These are phyloP conservation scores for Varroa destructor DNA, from an alignment of 1,140 invertebrate species.

Conservation along the genomic window DNA sequence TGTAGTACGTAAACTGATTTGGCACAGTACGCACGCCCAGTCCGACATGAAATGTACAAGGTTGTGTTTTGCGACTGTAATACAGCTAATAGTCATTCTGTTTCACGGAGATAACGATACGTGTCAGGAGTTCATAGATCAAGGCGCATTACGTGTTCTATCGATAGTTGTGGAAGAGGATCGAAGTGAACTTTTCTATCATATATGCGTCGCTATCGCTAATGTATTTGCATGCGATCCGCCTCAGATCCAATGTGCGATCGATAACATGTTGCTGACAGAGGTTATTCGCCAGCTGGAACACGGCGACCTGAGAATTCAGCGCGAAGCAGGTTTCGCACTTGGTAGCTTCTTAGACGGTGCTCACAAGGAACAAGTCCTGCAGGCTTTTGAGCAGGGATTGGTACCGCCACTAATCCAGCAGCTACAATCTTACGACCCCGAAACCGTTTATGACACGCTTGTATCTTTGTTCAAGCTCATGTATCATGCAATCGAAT, in stretches of 20 bases:
- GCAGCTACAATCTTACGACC: neutral
- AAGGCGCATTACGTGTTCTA: neutral
- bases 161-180: conserved; percentile 6
- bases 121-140: conserved; percentile 11
- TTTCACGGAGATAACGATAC: neutral
- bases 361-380: neutral
- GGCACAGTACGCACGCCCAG: neutral
- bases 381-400: conserved; percentile 14
- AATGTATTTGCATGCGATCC: conserved; percentile 6
- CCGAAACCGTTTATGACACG: neutral
- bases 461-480: conserved; percentile 11
- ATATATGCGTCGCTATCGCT: conserved; percentile 8
- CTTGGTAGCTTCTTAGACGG: conserved; percentile 13
- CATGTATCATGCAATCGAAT: neutral
- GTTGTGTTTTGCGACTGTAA: neutral
- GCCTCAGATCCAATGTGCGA: conserved; percentile 20
- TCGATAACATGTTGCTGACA: neutral
- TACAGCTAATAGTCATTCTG: neutral
- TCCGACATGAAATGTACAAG: neutral
- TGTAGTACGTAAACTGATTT: neutral
- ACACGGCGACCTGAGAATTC: conserved; percentile 9
- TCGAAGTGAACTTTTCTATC: conserved; percentile 3
- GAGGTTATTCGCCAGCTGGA: neutral
- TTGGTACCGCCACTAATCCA: conserved; percentile 10
- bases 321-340: conserved; percentile 4